phyloP scores from a whole-genome alignment of 2,888 invertebrate genomes.

The Microchrysa polita region DNA sequence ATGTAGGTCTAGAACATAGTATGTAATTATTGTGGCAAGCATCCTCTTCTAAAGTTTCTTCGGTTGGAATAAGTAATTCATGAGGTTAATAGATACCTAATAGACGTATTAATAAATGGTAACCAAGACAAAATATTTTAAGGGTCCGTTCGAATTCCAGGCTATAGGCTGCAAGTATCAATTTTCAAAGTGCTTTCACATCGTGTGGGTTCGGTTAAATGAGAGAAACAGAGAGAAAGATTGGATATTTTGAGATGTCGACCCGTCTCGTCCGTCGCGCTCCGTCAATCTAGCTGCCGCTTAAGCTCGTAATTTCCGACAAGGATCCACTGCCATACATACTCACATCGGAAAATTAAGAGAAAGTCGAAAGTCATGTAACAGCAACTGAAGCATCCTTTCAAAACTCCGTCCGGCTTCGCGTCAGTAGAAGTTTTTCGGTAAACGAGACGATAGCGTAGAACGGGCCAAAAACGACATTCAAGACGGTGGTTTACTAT shows the following conservation, averaged over 20 bases:
- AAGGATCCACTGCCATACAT: constrained; percentile 21
- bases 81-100: constrained; percentile 40
- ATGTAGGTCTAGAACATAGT: background rate
- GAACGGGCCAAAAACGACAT: no score
- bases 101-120: constrained; percentile 41
- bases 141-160: constrained; percentile 21
- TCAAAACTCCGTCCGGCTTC: background rate
- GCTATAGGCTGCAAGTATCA: background rate
- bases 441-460: no score
- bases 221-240: no score
- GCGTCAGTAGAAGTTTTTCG: no score
- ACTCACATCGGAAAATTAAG: constrained; percentile 13
- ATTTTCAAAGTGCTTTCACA: background rate
- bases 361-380: constrained; percentile 33
- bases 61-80: constrained; percentile 43
- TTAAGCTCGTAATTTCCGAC: constrained; percentile 5
- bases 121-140: constrained; percentile 23
- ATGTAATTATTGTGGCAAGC: constrained; percentile 12
- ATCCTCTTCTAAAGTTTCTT: constrained; percentile 38
- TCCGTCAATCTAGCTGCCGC: background rate
- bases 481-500: no score
- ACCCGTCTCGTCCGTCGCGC: background rate
- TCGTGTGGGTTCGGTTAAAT: background rate
- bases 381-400: constrained; percentile 9
- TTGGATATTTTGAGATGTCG: constrained; percentile 1